Evolutionary conservation across 2,888 invertebrate genomes (phyloP).

Genomic region (Rhogogaster chlorosoma): DNA sequence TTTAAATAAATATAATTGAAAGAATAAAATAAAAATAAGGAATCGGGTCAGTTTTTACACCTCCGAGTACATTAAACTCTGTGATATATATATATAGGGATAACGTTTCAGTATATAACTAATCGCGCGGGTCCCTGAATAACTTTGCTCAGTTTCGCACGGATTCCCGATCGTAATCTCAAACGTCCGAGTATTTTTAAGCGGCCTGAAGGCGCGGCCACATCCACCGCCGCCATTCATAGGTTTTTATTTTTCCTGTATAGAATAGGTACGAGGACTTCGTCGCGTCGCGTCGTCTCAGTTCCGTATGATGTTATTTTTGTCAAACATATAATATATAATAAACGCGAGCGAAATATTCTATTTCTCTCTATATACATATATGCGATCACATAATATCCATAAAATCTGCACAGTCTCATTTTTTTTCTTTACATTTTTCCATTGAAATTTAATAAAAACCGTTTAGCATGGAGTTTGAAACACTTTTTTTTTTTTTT

Average conservation of each 20-base stretch:
- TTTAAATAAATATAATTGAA: not conserved
- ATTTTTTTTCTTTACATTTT: not conserved
- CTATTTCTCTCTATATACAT: not conserved
- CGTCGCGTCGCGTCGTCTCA: not conserved
- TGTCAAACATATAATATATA: no score
- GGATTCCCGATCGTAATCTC: slow-evolving; percentile 24
- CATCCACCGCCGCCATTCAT: slow-evolving; percentile 3
- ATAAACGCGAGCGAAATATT: not conserved
- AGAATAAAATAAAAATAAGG: not conserved
- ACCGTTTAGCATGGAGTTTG: not conserved
- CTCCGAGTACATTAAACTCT: not conserved
- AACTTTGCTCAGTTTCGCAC: slow-evolving; percentile 3
- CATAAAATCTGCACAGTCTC: not conserved
- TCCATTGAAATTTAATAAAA: not conserved
- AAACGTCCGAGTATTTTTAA: slow-evolving; percentile 25
- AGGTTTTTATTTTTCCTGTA: not conserved
- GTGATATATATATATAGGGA: not conserved
- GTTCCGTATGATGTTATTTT: not conserved
- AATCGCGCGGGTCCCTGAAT: not conserved
- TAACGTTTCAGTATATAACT: not conserved
- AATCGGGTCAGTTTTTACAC: not conserved
- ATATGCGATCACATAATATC: no score
- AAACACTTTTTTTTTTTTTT: not conserved
- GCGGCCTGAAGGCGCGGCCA: not conserved
- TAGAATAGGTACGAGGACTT: not conserved